phyloP scores from a whole-genome alignment of 2,113 vertebrate genomes.

The Geococcyx californianus region DNA sequence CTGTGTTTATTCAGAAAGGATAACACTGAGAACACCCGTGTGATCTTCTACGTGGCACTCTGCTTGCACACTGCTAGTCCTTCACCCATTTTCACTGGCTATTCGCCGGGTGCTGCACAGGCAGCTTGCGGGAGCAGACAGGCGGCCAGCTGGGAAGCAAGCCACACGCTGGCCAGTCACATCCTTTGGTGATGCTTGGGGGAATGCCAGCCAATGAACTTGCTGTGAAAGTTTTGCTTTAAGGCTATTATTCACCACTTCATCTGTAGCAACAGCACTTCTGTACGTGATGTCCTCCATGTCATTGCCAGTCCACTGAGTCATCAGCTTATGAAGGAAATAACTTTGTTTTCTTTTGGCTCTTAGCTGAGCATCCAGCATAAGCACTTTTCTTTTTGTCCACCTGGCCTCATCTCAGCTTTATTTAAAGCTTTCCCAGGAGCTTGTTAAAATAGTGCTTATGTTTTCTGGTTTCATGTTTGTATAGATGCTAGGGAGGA shows the following conservation, averaged over 20 bases:
- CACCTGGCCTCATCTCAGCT: slow-evolving; percentile 39
- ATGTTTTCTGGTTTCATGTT: not conserved
- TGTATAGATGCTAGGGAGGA: not conserved
- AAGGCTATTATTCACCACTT: slow-evolving; percentile 39
- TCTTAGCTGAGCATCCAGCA: not conserved
- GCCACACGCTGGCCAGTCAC: not conserved
- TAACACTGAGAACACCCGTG: not conserved
- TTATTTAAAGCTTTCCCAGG: not conserved
- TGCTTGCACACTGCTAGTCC: not conserved
- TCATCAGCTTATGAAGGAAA: slow-evolving; percentile 38
- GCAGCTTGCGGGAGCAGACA: not conserved
- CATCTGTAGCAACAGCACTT: not conserved
- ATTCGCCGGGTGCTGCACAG: not conserved
- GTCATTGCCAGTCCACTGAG: slow-evolving; percentile 39
- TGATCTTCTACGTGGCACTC: not conserved
- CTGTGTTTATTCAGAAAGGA: not conserved
- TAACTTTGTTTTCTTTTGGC: not conserved
- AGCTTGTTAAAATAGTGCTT: not conserved
- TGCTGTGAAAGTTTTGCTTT: slow-evolving; percentile 21
- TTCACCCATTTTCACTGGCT: not conserved
- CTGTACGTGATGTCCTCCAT: slow-evolving; percentile 41
- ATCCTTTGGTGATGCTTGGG: not conserved
- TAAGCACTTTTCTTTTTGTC: slow-evolving; percentile 36
- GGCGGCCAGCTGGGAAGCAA: not conserved
- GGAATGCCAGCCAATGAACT: not conserved